Evolutionary conservation across 23 tunicate genomes (phyloP), one percentile per base, ranked within the genome.

Genomic region (Styela plicata): DNA sequence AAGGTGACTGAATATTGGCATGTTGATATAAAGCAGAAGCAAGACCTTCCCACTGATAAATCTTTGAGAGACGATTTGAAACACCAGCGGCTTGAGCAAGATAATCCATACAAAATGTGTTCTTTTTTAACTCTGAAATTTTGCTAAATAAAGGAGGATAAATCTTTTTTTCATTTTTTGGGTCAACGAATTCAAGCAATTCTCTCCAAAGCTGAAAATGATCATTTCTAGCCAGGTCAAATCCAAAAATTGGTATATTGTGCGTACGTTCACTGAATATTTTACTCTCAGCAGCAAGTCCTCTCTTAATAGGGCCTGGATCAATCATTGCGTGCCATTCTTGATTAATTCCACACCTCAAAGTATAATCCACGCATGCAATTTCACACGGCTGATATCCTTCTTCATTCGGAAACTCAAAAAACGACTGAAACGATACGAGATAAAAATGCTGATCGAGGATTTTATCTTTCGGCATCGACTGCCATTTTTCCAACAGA

Each of bases 311-410:
- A 2, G 90, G 86, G 1, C 99, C 99, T 52, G 99, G 96, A 62
- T 95, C 86, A 36, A 95, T 90, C 69, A 95, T 85, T 3, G 65
- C 67, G 65, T 95, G 99, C 83, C 82, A 90, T 22, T 68, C 82
- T 23, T 80, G 27, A 5, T 63, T 36, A n/a, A 95, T 87, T 30
- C 99, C 99, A 2, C 61, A 65, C 1, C 74, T 66, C 1, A 90
- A 73, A 17, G 96, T 64, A 63, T 86, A 95, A 28, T 86, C 86
- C 24, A 95, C 57, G 76, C 87, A 79, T 33, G 96, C 91, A 21
- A 95, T 86, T 76, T 95, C 99, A 10, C 91, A 84, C 3, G 99
- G 99, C 34, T 87, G 89, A 70, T 86, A 95, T 1, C 99, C 99
- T 61, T 86, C 87, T 64, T 95, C 99, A 75, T 90, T 80, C 0